These are phyloP conservation scores for Thrips palmi DNA, from an alignment of 1,140 invertebrate genomes.

Conservation along the genomic window DNA sequence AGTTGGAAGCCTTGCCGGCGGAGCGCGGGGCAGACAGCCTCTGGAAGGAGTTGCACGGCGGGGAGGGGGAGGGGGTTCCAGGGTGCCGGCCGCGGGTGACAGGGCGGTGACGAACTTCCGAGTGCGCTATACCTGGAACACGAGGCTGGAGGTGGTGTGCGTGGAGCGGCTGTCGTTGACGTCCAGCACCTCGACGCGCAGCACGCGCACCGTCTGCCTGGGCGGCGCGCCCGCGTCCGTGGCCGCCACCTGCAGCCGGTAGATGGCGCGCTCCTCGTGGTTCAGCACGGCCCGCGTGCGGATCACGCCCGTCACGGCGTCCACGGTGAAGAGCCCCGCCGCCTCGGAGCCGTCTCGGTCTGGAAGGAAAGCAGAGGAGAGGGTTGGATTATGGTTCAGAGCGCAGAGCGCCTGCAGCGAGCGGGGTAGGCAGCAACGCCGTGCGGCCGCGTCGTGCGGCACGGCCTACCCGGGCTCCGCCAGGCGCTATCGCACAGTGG, in stretches of 20 bases:
- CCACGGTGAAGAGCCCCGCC: conserved; percentile 72
- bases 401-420: too few relatives aligned
- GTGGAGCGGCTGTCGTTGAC: conserved; percentile 80
- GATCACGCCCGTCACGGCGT: conserved; percentile 69
- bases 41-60: too few relatives aligned
- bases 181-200: conserved; percentile 74
- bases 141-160: conserved; percentile 74
- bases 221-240: conserved; percentile 68
- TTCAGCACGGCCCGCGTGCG: conserved; percentile 72
- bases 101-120: conserved; percentile 2
- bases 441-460: too few relatives aligned
- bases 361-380: conserved; percentile 17
- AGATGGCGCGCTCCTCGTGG: conserved; percentile 76
- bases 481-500: too few relatives aligned
- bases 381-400: too few relatives aligned
- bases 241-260: conserved; percentile 67
- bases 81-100: conserved; percentile 8
- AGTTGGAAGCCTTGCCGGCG: too few relatives aligned
- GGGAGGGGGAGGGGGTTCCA: too few relatives aligned
- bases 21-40: too few relatives aligned
- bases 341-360: conserved; percentile 62
- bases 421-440: too few relatives aligned
- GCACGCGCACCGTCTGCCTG: conserved; percentile 54
- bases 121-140: conserved; percentile 45
- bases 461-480: too few relatives aligned